A percentile compares a stretch with the other conserved stretches of the same genome.
These are phyloP conservation scores for Trididemnum miniatum DNA, from an alignment of 23 tunicate species.

Conservation along the genomic window DNA sequence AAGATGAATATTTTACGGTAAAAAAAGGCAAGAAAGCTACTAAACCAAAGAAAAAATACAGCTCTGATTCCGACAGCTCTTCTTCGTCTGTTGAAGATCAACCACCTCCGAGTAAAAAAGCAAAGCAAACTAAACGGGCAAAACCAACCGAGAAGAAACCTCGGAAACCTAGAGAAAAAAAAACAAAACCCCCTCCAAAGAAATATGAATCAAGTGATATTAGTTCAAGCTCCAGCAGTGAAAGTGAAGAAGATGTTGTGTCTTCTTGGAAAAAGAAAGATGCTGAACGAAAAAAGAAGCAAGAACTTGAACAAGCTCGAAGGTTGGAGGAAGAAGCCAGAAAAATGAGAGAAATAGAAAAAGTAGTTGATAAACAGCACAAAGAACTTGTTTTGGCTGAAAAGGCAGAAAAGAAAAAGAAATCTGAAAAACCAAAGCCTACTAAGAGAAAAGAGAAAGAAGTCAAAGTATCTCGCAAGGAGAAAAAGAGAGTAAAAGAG, in stretches of 20 bases:
- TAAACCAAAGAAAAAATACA: not conserved
- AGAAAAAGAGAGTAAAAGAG: slow-evolving; percentile 41
- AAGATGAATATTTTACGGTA: slow-evolving; percentile 50
- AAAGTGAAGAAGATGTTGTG: slow-evolving; percentile 63
- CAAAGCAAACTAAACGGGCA: not conserved
- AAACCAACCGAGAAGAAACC: slow-evolving; percentile 25
- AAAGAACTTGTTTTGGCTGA: slow-evolving; percentile 31
- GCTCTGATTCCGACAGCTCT: not conserved
- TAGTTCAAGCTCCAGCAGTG: slow-evolving; percentile 37
- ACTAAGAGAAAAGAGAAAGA: slow-evolving; percentile 26
- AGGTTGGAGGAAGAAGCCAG: slow-evolving; percentile 65
- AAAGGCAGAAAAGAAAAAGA: slow-evolving; percentile 1
- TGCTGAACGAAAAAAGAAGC: slow-evolving; percentile 69
- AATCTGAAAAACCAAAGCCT: slow-evolving; percentile 9
- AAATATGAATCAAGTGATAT: slow-evolving; percentile 24
- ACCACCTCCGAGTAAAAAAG: slow-evolving; percentile 39
- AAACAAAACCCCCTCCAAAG: slow-evolving; percentile 32
- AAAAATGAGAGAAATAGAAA: slow-evolving; percentile 91
- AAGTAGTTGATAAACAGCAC: slow-evolving; percentile 47
- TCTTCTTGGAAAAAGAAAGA: slow-evolving; percentile 87
- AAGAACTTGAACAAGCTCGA: slow-evolving; percentile 31
- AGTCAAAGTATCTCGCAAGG: slow-evolving; percentile 18
- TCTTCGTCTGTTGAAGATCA: slow-evolving; percentile 7
- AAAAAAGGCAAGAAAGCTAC: slow-evolving; percentile 24
- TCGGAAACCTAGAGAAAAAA: slow-evolving; percentile 29